Evolutionary conservation across 2,113 vertebrate genomes (phyloP).

Genomic region (Morone chrysops): DNA sequence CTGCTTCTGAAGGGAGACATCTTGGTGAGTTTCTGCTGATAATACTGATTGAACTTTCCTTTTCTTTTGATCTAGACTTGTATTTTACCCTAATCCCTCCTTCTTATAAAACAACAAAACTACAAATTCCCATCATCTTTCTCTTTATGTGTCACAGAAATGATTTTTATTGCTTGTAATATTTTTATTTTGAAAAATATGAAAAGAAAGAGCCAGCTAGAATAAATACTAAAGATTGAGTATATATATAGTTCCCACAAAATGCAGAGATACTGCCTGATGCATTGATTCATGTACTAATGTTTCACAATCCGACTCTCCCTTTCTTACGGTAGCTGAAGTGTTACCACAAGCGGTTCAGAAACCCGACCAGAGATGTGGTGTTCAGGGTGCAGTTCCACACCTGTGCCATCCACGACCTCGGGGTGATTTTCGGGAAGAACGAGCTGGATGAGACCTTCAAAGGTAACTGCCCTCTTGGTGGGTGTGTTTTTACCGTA

Average conservation of each 20-base stretch:
- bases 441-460: slow-evolving; percentile 96
- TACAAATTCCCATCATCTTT: background rate
- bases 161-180: too few species aligned
- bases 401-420: slow-evolving; percentile 95
- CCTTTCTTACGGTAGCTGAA: slow-evolving; percentile 86
- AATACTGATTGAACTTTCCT: background rate
- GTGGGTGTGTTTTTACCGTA: slow-evolving; percentile 16
- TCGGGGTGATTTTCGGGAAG: slow-evolving; percentile 94
- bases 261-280: background rate
- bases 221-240: background rate
- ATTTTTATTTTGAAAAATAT: too few species aligned
- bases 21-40: slow-evolving; percentile 85
- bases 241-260: background rate
- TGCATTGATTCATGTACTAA: background rate
- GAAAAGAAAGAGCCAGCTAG: too few species aligned
- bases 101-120: too few species aligned
- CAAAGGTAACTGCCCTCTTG: slow-evolving; percentile 85
- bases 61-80: background rate
- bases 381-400: slow-evolving; percentile 98
- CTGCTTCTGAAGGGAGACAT: slow-evolving; percentile 97
- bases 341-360: slow-evolving; percentile 96
- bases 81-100: too few species aligned
- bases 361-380: slow-evolving; percentile 90
- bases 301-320: background rate
- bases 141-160: background rate